A percentile compares a stretch with the other conserved stretches of the same genome.
Conservation (phyloP, 2,888 invertebrate genomes). For the Leptinotarsa tumamoca region DNA sequence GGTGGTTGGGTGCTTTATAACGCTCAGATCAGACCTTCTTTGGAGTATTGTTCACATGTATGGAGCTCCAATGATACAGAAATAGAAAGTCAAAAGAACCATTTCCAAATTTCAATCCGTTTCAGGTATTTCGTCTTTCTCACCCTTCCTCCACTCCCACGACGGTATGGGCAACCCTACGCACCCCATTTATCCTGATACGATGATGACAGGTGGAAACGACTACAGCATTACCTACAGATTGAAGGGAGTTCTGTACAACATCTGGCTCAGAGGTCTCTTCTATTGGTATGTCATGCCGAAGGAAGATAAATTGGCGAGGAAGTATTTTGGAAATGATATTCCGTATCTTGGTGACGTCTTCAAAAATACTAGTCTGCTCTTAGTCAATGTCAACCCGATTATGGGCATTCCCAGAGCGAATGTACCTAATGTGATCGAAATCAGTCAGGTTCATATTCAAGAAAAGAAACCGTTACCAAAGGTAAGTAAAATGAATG, state of each 20-base stretch:
- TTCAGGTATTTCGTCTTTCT: constrained; percentile 49
- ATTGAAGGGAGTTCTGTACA: constrained; percentile 39
- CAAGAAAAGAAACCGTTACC: constrained; percentile 19
- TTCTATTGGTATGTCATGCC: constrained; percentile 38
- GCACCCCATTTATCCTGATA: constrained; percentile 54
- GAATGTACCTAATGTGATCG: constrained; percentile 26
- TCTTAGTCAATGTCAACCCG: constrained; percentile 27
- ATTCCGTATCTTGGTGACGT: constrained; percentile 7
- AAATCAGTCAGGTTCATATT: constrained; percentile 16
- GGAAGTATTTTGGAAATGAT: constrained; percentile 21
- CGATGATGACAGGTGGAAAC: constrained; percentile 7
- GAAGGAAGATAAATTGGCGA: neutral
- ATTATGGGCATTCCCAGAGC: constrained; percentile 18
- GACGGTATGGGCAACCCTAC: constrained; percentile 53
- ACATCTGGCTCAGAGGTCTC: constrained; percentile 39
- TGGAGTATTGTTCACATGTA: too few relatives aligned
- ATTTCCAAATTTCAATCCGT: neutral
- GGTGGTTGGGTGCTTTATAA: too few relatives aligned
- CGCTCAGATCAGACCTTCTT: too few relatives aligned
- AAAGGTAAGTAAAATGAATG: neutral
- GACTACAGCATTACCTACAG: constrained; percentile 33
- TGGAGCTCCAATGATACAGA: too few relatives aligned
- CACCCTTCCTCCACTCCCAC: constrained; percentile 41
- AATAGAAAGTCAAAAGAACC: too few relatives aligned
- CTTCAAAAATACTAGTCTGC: constrained; percentile 21